These are phyloP conservation scores for Notarius quadriscutis DNA, from an alignment of 2,113 vertebrate species.

Conservation along the genomic window DNA sequence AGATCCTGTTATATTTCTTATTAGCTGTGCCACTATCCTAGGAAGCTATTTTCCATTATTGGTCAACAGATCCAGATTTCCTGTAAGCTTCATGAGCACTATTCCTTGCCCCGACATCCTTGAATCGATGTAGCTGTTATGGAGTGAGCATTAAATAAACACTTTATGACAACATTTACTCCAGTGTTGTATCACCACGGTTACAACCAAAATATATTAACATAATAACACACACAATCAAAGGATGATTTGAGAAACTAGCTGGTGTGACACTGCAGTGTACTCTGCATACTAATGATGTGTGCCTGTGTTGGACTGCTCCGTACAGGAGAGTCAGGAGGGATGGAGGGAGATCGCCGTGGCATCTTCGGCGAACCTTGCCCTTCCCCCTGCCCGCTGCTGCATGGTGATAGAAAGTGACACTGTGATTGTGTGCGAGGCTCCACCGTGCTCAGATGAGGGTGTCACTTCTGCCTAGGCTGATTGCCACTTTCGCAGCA, in stretches of 20 bases:
- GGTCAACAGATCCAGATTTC: background rate
- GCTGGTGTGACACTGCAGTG: slow-evolving; percentile 37
- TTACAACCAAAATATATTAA: slow-evolving; percentile 48
- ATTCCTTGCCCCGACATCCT: background rate
- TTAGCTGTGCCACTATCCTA: background rate
- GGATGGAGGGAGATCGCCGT: slow-evolving; percentile 32
- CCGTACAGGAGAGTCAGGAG: slow-evolving; percentile 39
- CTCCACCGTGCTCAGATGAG: slow-evolving; percentile 71
- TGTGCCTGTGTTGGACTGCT: slow-evolving; percentile 19
- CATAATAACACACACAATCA: slow-evolving; percentile 52
- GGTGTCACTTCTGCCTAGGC: slow-evolving; percentile 75
- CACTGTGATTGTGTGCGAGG: slow-evolving; percentile 67
- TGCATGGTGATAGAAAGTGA: slow-evolving; percentile 73
- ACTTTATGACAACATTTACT: slow-evolving; percentile 39
- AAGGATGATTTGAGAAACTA: slow-evolving; percentile 46
- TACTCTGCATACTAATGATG: slow-evolving; percentile 40
- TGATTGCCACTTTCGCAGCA: slow-evolving; percentile 74
- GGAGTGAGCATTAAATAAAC: slow-evolving; percentile 43
- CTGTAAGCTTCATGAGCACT: background rate
- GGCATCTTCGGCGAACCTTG: slow-evolving; percentile 46
- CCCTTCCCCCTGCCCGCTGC: slow-evolving; percentile 42
- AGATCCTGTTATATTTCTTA: background rate
- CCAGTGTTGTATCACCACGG: slow-evolving; percentile 17
- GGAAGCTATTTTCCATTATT: background rate
- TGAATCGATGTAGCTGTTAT: slow-evolving; percentile 16